These are phyloP conservation scores for Halcyon badia DNA, from an alignment of 2,797 vertebrate species.

Conservation along the genomic window DNA sequence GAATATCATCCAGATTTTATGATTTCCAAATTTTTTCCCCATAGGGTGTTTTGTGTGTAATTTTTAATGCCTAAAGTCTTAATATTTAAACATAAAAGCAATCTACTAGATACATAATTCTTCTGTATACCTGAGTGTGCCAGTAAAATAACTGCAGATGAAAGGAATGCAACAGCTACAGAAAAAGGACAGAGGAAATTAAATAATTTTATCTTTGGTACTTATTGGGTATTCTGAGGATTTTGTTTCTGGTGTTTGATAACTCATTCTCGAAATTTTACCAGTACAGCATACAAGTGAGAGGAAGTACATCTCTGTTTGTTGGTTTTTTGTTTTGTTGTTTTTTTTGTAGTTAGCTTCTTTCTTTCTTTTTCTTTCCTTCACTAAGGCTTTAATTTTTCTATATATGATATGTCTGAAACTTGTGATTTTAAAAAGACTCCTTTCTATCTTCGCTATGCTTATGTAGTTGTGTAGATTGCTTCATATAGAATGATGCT, in stretches of 20 bases:
- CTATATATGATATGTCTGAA: neutral
- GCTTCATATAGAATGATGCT: neutral
- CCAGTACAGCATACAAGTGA: neutral
- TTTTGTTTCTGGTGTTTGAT: neutral
- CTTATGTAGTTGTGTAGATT: neutral
- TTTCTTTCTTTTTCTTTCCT: neutral
- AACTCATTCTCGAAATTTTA: neutral
- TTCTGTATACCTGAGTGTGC: constrained; percentile 15
- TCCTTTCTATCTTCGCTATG: neutral
- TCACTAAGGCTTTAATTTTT: neutral
- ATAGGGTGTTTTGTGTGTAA: constrained; percentile 47
- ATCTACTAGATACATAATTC: neutral
- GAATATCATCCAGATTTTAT: constrained; percentile 67
- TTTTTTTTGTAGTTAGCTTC: neutral
- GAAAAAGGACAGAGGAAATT: neutral
- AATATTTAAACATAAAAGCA: constrained; percentile 67
- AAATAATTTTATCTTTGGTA: neutral
- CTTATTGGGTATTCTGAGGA: neutral
- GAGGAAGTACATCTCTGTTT: neutral
- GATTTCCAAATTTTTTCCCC: constrained; percentile 59
- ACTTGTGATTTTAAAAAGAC: neutral
- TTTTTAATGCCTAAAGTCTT: constrained; percentile 67
- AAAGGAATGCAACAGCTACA: neutral
- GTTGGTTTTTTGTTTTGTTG: too few relatives aligned
- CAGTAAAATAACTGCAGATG: constrained; percentile 26